Evolutionary conservation across 2,113 vertebrate species (phyloP), one percentile per base, ranked within the genome.

Genomic region (Sapajus apella): DNA sequence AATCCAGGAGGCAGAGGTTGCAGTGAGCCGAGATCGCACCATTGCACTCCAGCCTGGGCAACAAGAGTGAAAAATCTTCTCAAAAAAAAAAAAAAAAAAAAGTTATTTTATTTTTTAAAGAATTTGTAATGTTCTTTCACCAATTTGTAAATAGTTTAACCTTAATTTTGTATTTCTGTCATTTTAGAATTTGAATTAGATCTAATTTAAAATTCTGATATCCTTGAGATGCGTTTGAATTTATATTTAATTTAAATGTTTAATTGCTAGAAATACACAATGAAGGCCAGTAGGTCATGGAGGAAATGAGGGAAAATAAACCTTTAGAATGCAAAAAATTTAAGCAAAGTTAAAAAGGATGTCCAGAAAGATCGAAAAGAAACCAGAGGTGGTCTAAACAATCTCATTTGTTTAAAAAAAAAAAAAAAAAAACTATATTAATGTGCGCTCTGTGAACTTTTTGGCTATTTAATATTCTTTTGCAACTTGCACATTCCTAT

Each of bases 231-330:
- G 11, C 56, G 80, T 91, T 85, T 77, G 86, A 87, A 94, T 66
- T 96, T 93, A 55, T 70, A 81, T 92, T 94, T 91, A 68, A 75
- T 87, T 96, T 95, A 64, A 82, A 64, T 86, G 64, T 82, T 92
- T 94, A 87, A 66, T 56, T 92, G 35, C 45, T 90, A 90, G 61
- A 87, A 90, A 84, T 84, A 75, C 35, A n/a, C 55, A 90, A 87
- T 72, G 56, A 86, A 85, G 58, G 37, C 52, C 90, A 37, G 43
- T 72, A 50, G 58, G 21, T 50, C 37, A 37, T 92, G 50, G n/a
- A 77, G 61, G 27, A 40, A 87, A 70, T 83, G 25, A 18, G 32
- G 17, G 8, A 75, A 35, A 77, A 32, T 55, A 84, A 91, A 89
- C 40, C 30, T 87, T 58, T 73, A 25, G 66, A 90, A 90, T 90